phyloP scores from a whole-genome alignment of 2,888 invertebrate genomes.

The Rhagophthalmus giganteus region DNA sequence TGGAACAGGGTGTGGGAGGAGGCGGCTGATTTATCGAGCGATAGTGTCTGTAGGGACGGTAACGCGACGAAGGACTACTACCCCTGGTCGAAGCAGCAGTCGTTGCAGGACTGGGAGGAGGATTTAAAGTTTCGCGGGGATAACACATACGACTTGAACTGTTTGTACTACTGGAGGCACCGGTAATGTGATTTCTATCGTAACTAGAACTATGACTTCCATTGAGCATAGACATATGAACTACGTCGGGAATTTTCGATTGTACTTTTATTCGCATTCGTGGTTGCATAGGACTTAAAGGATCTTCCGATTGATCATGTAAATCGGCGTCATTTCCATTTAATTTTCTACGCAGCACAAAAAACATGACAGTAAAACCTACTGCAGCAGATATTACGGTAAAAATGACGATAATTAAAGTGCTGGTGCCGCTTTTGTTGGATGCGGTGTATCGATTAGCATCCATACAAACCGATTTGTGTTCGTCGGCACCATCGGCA shows the following conservation, averaged over 20 bases:
- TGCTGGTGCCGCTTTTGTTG: constrained; percentile 33
- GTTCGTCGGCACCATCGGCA: constrained; percentile 80
- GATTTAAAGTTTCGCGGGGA: constrained; percentile 86
- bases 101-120: constrained; percentile 87
- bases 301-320: constrained; percentile 68
- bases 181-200: constrained; percentile 67
- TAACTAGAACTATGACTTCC: constrained; percentile 67
- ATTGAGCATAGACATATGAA: constrained; percentile 68
- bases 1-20: constrained; percentile 93
- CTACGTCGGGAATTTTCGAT: constrained; percentile 55
- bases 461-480: constrained; percentile 63
- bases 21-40: constrained; percentile 80
- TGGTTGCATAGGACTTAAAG: constrained; percentile 61
- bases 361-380: constrained; percentile 50
- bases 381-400: constrained; percentile 62
- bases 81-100: constrained; percentile 64
- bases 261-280: constrained; percentile 45
- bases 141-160: constrained; percentile 63
- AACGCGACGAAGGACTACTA: constrained; percentile 63
- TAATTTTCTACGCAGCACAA: constrained; percentile 40
- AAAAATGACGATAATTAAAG: constrained; percentile 58
- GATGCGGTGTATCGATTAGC: constrained; percentile 54
- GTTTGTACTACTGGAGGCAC: constrained; percentile 70
- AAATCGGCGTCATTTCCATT: constrained; percentile 45
- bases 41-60: constrained; percentile 72